Evolutionary conservation across 2,888 invertebrate species (phyloP), one percentile per base, ranked within the genome.

Genomic region (Lasius platythorax): DNA sequence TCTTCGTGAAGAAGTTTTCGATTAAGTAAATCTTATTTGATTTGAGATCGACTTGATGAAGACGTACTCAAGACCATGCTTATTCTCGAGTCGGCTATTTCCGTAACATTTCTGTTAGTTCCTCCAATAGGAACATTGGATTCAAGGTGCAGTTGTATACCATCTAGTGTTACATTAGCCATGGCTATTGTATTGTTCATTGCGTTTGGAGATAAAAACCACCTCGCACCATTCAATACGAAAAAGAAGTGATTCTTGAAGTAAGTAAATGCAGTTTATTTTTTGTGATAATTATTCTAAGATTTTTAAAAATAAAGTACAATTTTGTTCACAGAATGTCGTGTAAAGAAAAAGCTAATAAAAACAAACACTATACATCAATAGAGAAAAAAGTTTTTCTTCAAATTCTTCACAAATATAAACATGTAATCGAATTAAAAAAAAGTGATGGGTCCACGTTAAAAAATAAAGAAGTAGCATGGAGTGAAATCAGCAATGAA

Each of bases 21-120:
- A 18, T 63, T 18, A 63, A 63, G 18, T 33, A 63, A 63, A 5
- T 63, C 63, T 63, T 63, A 63, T 63, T 63, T 63, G 18, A 63
- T 18, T 63, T 63, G 18, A 63, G 63, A 63, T 63, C 18, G 63
- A 63, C 8, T 63, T 63, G 15, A 3, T 30, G 15, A 61, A 61
- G 33, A 33, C n/a, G 8, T 33, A 6, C 33, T 63, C 6, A 63
- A 63, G 33, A 1, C 8, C 2, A 63, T 63, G 3, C 15, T 33
- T 63, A 33, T 33, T 63, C 18, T 18, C 18, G 18, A 63, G 3
- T 63, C 33, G 33, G 15, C 8, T 33, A 6, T 33, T 63, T 63
- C 6, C 33, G 30, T 63, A 18, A 33, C 33, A 37, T 63, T 63
- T 63, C 18, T 5, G 33, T 33, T 63, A 18, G 15, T 33, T 63